A percentile compares a stretch with the other conserved stretches of the same genome.
These are phyloP conservation scores for Haplochromis burtoni DNA, from an alignment of 2,113 vertebrate species.

Conservation along the genomic window DNA sequence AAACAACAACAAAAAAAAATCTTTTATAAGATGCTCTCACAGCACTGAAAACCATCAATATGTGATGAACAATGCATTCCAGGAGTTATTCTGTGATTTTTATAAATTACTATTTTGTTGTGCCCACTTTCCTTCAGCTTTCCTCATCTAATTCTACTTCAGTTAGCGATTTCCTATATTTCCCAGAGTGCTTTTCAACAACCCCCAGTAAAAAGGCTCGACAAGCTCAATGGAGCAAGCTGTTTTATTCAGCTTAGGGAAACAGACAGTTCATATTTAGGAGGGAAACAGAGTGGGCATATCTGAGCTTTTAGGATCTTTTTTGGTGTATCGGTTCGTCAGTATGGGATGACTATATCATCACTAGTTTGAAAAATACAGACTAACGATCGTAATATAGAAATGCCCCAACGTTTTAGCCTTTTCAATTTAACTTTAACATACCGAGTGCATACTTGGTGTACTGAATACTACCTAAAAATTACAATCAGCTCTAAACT, in stretches of 20 bases:
- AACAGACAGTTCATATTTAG: not conserved
- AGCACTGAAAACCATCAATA: slow-evolving; percentile 7
- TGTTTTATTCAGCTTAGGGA: not conserved
- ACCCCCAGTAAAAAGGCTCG: not conserved
- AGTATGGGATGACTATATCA: not conserved
- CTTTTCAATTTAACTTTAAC: not conserved
- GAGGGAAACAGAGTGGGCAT: not conserved
- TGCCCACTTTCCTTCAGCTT: slow-evolving; percentile 4
- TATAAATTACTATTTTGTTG: slow-evolving; percentile 31
- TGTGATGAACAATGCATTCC: slow-evolving; percentile 24
- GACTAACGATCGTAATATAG: not conserved
- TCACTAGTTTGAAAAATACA: not conserved
- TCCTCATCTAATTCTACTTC: slow-evolving; percentile 18
- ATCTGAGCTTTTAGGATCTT: not conserved
- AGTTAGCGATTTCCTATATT: slow-evolving; percentile 53
- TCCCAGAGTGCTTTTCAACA: slow-evolving; percentile 40
- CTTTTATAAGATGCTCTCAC: not conserved
- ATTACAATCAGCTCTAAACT: not conserved
- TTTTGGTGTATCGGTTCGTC: not conserved
- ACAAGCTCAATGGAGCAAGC: slow-evolving; percentile 7
- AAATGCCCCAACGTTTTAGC: not conserved
- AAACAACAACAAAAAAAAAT: not conserved
- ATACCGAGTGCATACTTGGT: not conserved
- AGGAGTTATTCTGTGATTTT: slow-evolving; percentile 12
- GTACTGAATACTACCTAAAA: not conserved